Conservation (phyloP, 2,888 invertebrate species). For the Muscina levida region DNA sequence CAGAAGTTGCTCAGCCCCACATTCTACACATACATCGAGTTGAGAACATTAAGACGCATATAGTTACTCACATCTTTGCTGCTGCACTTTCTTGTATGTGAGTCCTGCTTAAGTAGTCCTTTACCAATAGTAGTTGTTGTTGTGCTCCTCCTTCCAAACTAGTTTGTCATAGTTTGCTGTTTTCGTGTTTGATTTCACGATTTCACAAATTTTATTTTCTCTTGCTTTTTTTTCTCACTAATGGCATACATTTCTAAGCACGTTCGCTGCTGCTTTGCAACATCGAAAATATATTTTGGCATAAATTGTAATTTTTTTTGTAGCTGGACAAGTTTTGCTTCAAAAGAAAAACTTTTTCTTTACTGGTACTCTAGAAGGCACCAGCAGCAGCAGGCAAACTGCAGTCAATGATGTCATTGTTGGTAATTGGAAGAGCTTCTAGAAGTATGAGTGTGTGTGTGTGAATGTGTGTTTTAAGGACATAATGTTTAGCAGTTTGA, state of each 20-base stretch:
- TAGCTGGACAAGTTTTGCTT: slow-evolving; percentile 44
- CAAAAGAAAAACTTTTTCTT: too few species aligned
- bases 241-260: slow-evolving; percentile 49
- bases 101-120: background rate
- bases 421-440: too few species aligned
- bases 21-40: background rate
- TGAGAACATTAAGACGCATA: too few species aligned
- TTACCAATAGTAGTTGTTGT: slow-evolving; percentile 17
- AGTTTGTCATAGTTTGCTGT: slow-evolving; percentile 42
- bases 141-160: background rate
- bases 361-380: background rate
- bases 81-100: background rate
- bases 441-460: too few species aligned
- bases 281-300: slow-evolving; percentile 39
- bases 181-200: slow-evolving; percentile 47
- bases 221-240: slow-evolving; percentile 22
- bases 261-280: background rate
- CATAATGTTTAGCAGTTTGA: slow-evolving; percentile 12
- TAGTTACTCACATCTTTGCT: too few species aligned
- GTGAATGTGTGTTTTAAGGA: too few species aligned
- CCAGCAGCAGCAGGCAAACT: slow-evolving; percentile 3
- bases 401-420: slow-evolving; percentile 58
- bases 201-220: slow-evolving; percentile 30
- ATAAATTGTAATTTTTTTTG: slow-evolving; percentile 38
- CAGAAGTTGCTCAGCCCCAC: background rate